Evolutionary conservation across 2,113 vertebrate genomes (phyloP).

Genomic region (Nettapus auritus): DNA sequence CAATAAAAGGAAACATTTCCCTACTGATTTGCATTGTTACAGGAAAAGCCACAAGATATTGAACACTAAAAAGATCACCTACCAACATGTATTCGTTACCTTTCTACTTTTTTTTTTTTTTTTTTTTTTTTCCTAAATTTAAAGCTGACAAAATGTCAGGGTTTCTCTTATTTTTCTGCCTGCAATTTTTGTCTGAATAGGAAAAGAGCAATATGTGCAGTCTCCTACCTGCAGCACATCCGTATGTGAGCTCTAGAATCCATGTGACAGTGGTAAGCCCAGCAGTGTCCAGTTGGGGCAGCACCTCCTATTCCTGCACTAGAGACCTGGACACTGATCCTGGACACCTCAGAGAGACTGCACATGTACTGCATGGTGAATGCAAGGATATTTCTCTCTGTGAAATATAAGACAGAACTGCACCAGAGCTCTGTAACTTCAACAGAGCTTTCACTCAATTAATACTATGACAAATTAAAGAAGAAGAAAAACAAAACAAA

Average conservation of each 20-base stretch:
- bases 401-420: background rate
- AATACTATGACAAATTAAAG: background rate
- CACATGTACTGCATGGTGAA: background rate
- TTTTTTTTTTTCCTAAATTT: background rate
- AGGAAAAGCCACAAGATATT: background rate
- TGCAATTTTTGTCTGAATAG: background rate
- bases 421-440: background rate
- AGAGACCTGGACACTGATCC: background rate
- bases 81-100: background rate
- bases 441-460: slow-evolving; percentile 4
- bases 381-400: background rate
- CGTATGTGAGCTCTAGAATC: background rate
- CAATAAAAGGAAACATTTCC: background rate
- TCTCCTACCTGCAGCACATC: background rate
- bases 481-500: background rate
- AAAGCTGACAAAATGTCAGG: background rate
- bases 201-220: background rate
- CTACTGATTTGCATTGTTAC: background rate
- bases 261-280: background rate
- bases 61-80: background rate
- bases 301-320: background rate
- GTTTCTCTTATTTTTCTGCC: background rate
- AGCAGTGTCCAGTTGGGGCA: background rate
- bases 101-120: background rate
- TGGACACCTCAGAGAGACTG: background rate